These are phyloP conservation scores for Apolygus lucorum DNA, from an alignment of 1,140 invertebrate genomes.

Conservation along the genomic window DNA sequence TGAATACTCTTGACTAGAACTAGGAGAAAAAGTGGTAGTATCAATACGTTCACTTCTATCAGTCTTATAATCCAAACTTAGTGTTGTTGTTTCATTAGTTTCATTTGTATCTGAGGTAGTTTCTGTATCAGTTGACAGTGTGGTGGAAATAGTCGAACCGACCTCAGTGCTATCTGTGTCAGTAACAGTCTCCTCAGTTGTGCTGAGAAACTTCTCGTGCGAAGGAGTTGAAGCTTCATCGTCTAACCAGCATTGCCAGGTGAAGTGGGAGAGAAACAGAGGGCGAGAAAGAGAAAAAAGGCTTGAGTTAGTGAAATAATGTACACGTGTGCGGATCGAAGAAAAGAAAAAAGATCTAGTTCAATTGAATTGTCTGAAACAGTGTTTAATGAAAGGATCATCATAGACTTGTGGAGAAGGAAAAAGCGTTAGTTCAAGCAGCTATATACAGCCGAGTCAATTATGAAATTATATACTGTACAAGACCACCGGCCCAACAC, in stretches of 20 bases:
- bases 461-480: too few species aligned
- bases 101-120: conserved; percentile 3
- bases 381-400: conserved; percentile 17
- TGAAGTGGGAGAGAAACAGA: conserved; percentile 9
- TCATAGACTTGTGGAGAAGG: conserved; percentile 33
- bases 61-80: conserved; percentile 4
- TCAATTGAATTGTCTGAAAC: too few species aligned
- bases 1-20: not conserved
- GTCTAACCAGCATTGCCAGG: conserved; percentile 20
- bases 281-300: conserved; percentile 25
- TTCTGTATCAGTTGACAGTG: not conserved
- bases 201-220: not conserved
- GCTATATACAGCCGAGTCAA: conserved; percentile 10
- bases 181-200: not conserved
- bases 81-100: not conserved
- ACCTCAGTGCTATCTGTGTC: conserved; percentile 6
- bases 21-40: not conserved
- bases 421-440: conserved; percentile 27
- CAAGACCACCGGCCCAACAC: too few species aligned
- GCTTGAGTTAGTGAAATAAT: conserved; percentile 4
- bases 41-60: not conserved
- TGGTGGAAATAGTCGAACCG: not conserved
- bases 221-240: conserved; percentile 28
- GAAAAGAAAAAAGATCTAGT: too few species aligned
- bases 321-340: not conserved